Evolutionary conservation across 2,113 vertebrate species (phyloP).

Genomic region (Fukomys damarensis): DNA sequence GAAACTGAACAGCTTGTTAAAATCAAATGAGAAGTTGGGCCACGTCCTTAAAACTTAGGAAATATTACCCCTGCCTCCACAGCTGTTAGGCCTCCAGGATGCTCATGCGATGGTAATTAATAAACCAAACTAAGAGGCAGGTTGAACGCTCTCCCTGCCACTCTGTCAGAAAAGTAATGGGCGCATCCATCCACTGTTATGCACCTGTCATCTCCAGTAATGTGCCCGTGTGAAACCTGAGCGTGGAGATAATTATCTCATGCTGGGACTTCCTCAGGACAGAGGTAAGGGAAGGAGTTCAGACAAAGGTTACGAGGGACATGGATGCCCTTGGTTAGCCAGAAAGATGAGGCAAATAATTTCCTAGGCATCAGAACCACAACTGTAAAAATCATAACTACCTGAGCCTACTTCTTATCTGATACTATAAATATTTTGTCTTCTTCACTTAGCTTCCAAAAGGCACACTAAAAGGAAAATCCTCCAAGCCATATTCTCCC

Average conservation of each 20-base stretch:
- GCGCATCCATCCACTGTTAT: slow-evolving; percentile 64
- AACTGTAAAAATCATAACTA: slow-evolving; percentile 11
- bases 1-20: neutral
- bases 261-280: slow-evolving; percentile 54
- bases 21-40: neutral
- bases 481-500: neutral
- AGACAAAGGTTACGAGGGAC: slow-evolving; percentile 65
- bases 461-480: neutral
- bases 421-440: slow-evolving; percentile 11
- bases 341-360: slow-evolving; percentile 60
- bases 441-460: slow-evolving; percentile 47
- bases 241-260: slow-evolving; percentile 57
- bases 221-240: slow-evolving; percentile 69
- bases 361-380: slow-evolving; percentile 22
- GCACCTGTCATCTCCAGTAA: slow-evolving; percentile 78
- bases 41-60: neutral
- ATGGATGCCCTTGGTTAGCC: slow-evolving; percentile 53
- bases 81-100: slow-evolving; percentile 26
- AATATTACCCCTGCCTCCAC: neutral
- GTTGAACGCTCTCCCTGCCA: neutral
- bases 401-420: neutral
- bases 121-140: slow-evolving; percentile 73
- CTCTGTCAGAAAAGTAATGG: slow-evolving; percentile 74
- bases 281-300: slow-evolving; percentile 57
- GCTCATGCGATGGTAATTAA: slow-evolving; percentile 71